A percentile compares a stretch with the other conserved stretches of the same genome.
phyloP scores from a whole-genome alignment of 2,113 vertebrate genomes.

The Neotragus moschatus region DNA sequence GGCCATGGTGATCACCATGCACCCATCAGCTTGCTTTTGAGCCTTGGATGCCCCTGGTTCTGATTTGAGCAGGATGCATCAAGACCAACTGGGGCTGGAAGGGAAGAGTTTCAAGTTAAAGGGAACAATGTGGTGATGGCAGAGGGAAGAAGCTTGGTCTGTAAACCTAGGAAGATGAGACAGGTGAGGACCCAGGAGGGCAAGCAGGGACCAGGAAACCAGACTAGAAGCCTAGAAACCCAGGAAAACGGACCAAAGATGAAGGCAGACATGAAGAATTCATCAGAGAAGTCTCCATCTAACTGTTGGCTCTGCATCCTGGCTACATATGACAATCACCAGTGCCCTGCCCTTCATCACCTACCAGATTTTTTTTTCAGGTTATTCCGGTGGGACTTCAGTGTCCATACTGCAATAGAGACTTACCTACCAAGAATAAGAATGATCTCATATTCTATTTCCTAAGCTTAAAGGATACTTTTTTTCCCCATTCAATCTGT shows the following conservation, averaged over 20 bases:
- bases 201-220: not conserved
- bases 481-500: not conserved
- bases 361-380: not conserved
- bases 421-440: not conserved
- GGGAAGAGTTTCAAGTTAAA: not conserved
- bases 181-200: not conserved
- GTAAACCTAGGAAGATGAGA: not conserved
- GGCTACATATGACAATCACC: not conserved
- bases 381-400: not conserved
- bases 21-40: not conserved
- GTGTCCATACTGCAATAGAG: not conserved
- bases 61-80: not conserved
- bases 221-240: not conserved
- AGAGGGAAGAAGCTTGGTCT: not conserved
- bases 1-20: not conserved
- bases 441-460: not conserved
- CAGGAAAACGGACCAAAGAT: not conserved
- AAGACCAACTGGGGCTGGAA: not conserved
- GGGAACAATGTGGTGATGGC: not conserved
- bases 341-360: not conserved
- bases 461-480: not conserved
- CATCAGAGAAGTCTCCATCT: not conserved
- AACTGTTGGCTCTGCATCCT: not conserved
- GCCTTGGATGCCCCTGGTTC: not conserved
- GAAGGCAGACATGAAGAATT: not conserved